Percentiles rank a stretch among this genome's conserved stretches.
Evolutionary conservation across 2,888 invertebrate species (phyloP).

Genomic region (Eurois occulta): DNA sequence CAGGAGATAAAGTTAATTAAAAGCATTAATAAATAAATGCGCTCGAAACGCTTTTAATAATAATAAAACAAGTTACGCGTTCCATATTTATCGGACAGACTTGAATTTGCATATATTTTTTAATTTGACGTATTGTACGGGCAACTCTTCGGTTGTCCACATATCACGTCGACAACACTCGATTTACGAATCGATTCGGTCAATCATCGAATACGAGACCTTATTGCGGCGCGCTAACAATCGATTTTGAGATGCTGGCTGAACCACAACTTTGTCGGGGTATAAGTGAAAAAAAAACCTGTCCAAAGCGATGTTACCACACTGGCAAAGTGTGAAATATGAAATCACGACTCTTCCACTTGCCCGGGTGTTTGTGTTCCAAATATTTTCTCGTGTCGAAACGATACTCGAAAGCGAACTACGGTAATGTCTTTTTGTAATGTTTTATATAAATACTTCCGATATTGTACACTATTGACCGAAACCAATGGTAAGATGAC

Average conservation of each 20-base stretch:
- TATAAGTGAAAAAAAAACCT: slow-evolving; percentile 85
- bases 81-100: slow-evolving; percentile 77
- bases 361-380: slow-evolving; percentile 87
- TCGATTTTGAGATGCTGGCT: slow-evolving; percentile 57
- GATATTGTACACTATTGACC: slow-evolving; percentile 78
- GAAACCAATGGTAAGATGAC: slow-evolving; percentile 74
- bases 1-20: slow-evolving; percentile 87
- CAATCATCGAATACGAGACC: slow-evolving; percentile 56
- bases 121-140: slow-evolving; percentile 83
- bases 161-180: slow-evolving; percentile 66
- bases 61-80: slow-evolving; percentile 80
- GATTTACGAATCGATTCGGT: slow-evolving; percentile 59
- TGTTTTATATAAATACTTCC: slow-evolving; percentile 78
- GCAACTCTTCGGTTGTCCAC: slow-evolving; percentile 70
- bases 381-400: slow-evolving; percentile 88
- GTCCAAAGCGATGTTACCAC: slow-evolving; percentile 84
- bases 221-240: slow-evolving; percentile 64
- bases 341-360: slow-evolving; percentile 89
- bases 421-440: slow-evolving; percentile 78
- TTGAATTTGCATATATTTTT: slow-evolving; percentile 86
- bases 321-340: slow-evolving; percentile 90
- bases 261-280: slow-evolving; percentile 65
- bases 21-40: slow-evolving; percentile 87
- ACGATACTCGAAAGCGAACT: slow-evolving; percentile 81
- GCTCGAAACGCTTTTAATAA: slow-evolving; percentile 80